These are phyloP conservation scores for Pycnomerus fuliginosus DNA, from an alignment of 2,888 invertebrate genomes.

Conservation along the genomic window DNA sequence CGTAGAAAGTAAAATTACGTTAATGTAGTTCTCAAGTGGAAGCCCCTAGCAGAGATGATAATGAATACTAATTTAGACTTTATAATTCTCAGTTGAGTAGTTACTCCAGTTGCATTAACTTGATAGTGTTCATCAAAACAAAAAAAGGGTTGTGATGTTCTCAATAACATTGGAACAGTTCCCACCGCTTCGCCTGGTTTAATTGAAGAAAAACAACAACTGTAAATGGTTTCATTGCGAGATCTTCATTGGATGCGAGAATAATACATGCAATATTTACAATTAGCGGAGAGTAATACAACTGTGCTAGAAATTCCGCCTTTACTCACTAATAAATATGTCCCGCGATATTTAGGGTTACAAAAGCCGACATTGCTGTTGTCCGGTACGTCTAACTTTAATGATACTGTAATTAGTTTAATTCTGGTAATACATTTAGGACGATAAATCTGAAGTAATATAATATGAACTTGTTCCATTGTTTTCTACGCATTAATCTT, in stretches of 20 bases:
- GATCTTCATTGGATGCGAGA: too few species aligned
- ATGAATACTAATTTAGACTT: constrained; percentile 23
- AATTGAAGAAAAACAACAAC: too few species aligned
- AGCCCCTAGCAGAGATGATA: constrained; percentile 15
- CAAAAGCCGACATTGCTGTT: constrained; percentile 25
- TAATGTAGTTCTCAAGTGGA: constrained; percentile 16
- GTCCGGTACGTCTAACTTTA: constrained; percentile 30
- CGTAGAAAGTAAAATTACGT: too few species aligned
- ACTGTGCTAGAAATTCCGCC: constrained; percentile 18
- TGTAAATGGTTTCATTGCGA: too few species aligned
- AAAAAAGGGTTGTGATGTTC: too few species aligned
- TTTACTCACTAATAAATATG: constrained; percentile 24
- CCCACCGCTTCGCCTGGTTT: too few species aligned
- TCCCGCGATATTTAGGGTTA: constrained; percentile 27
- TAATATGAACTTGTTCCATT: constrained; percentile 23
- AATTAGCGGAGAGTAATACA: too few species aligned
- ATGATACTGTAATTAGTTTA: constrained; percentile 31
- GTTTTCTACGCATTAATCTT: constrained; percentile 14
- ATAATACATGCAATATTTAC: too few species aligned
- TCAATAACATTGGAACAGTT: too few species aligned
- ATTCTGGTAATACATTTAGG: constrained; percentile 27
- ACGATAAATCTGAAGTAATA: constrained; percentile 29
- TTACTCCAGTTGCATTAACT: constrained; percentile 17
- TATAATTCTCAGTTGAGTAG: constrained; percentile 17
- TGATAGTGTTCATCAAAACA: constrained; percentile 19